phyloP scores from a whole-genome alignment of 2,888 invertebrate species.

The Trichopria drosophilae region DNA sequence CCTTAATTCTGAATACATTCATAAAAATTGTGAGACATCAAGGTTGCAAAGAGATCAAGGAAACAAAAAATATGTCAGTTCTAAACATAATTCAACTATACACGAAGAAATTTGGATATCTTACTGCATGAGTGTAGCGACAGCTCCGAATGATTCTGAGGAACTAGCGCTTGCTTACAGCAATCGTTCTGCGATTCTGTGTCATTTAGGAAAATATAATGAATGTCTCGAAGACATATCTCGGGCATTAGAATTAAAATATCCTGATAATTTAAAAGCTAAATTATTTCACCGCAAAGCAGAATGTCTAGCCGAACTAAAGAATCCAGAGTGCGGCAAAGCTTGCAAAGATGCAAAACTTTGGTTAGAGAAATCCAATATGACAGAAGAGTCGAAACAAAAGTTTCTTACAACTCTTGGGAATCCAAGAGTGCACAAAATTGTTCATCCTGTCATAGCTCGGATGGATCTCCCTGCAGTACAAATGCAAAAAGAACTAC shows the following conservation, averaged over 20 bases:
- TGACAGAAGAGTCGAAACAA: conserved; percentile 49
- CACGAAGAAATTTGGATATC: conserved; percentile 57
- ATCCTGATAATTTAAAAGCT: conserved; percentile 65
- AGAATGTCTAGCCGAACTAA: conserved; percentile 57
- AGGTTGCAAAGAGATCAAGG: too few relatives aligned
- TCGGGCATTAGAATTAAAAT: conserved; percentile 64
- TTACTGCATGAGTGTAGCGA: conserved; percentile 68
- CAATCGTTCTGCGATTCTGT: conserved; percentile 77
- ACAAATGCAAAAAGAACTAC: conserved; percentile 56
- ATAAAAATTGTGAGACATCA: too few relatives aligned
- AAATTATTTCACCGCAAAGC: conserved; percentile 66
- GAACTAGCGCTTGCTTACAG: conserved; percentile 69
- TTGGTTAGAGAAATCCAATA: conserved; percentile 36
- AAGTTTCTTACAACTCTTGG: too few relatives aligned
- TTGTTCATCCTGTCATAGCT: too few relatives aligned
- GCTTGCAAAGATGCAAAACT: conserved; percentile 33
- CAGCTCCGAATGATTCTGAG: conserved; percentile 64
- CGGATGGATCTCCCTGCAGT: too few relatives aligned
- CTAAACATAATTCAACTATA: too few relatives aligned
- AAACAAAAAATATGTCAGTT: too few relatives aligned
- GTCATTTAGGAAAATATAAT: conserved; percentile 65
- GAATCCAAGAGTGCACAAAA: neutral
- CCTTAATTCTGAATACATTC: too few relatives aligned
- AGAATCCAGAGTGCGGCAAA: conserved; percentile 31
- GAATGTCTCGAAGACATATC: conserved; percentile 73